Evolutionary conservation across 2,797 vertebrate genomes (phyloP).

Genomic region (Neosilurus hyrtlii): DNA sequence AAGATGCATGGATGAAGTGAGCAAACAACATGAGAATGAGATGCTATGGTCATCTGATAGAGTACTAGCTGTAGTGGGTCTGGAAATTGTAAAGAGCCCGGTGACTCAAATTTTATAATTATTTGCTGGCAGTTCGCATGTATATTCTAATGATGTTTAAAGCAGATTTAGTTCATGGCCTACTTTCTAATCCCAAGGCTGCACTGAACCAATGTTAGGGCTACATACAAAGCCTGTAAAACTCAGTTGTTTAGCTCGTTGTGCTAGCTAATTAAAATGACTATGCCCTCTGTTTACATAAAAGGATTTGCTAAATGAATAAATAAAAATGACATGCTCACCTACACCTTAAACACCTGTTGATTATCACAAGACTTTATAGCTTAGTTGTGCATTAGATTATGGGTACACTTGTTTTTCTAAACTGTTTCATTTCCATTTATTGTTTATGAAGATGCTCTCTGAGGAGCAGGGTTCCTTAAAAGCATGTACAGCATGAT

Average conservation of each 20-base stretch:
- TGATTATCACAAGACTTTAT: conserved; percentile 42
- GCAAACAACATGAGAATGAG: conserved; percentile 37
- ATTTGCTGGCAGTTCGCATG: neutral
- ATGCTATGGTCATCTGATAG: neutral
- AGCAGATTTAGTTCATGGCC: neutral
- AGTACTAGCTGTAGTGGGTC: neutral
- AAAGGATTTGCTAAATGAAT: neutral
- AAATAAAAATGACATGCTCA: neutral
- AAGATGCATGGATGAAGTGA: conserved; percentile 38
- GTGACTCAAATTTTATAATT: neutral
- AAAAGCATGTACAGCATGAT: conserved; percentile 63
- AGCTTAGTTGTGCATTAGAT: conserved; percentile 60
- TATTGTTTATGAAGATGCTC: conserved; percentile 71
- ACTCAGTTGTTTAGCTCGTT: neutral
- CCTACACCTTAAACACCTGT: neutral
- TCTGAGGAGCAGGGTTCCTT: conserved; percentile 54
- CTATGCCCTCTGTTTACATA: neutral
- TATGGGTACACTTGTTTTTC: conserved; percentile 54
- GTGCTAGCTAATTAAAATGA: neutral
- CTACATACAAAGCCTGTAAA: neutral
- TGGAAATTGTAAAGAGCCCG: too few species aligned
- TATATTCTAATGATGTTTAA: neutral
- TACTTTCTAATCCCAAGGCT: neutral
- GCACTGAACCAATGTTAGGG: neutral
- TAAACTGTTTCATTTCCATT: conserved; percentile 66